Evolutionary conservation across 2,113 vertebrate genomes (phyloP), one percentile per base, ranked within the genome.

Genomic region (Clarias batrachus): DNA sequence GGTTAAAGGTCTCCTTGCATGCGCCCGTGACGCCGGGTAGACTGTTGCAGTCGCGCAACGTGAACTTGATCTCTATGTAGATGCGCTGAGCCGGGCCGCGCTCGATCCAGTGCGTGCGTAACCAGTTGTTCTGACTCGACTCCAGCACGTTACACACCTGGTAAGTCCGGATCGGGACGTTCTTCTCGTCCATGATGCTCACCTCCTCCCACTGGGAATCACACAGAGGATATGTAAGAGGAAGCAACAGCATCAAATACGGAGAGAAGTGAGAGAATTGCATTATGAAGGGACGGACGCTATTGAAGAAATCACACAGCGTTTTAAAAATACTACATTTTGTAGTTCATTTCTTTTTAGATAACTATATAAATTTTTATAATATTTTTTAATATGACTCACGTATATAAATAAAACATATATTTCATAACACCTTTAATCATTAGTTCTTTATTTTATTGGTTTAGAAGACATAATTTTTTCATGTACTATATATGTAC

Each of bases 121-220:
- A 95, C 98, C 98, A 99, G 83, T 99, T 99, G 91, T 98, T 99
- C 92, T 99, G 98, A 88, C 94, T 99, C 82, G 97, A 93, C 88
- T 99, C 98, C 98, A 99, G 97, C 87, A 99, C 98, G 0, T 99
- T 99, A 92, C 98, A 99, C 91, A 99, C 98, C 91, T 99, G 98
- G 88, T 99, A 99, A 56, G 98, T 99, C 91, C 98, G 96, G 88
- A 99, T 99, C 0, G 98, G 98, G 71, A 97, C 97, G 66, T 99
- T 99, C 94, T 99, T 99, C 92, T 99, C 98, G 87, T 99, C 98
- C 97, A 99, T 99, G 86, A 99, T 99, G 86, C 98, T 99, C 86
- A 99, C 98, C 91, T 99, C 98, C 92, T 99, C 98, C 98, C 98
- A 99, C 98, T 99, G 80, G 87, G 48, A n/a, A 70, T 68, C 37